Base-by-base conservation (phyloP, 1,140 invertebrate species). In the Neomicropteryx cornuta region DNA sequence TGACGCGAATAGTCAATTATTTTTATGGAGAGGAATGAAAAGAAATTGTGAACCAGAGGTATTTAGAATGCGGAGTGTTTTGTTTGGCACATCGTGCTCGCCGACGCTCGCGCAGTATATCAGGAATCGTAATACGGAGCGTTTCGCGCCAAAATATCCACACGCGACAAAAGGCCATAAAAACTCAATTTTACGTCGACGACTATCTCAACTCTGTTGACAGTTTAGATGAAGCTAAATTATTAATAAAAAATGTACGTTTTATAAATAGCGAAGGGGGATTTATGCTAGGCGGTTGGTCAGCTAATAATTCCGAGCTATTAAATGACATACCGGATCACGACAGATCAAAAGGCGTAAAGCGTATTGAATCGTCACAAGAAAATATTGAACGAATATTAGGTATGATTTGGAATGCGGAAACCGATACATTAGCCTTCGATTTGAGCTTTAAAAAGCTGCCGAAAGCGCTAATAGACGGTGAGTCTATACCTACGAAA, bases 21-120 rank as follows among this genome's bases (percentile, higher is more conserved):
- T 27, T 13, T 13, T 27, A 27, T 27, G 23, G 23, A 8, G 23
- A 8, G 13, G 8, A 8, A 8, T 13, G 23, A 27, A 13, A 27
- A 27, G 13, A 8, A 8, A 27, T 8, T 8, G 23, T 27, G 8
- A 10, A 19, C 5, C 10, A 22, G 10, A 18, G 17, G 18, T 5
- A 6, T 35, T 5, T 19, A 8, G 6, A 11, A 10, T 35, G 19
- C 6, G 5, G 5, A 18, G 14, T 3, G 33, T 45, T 29, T 42
- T 19, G 4, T 45, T 45, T 36, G 44, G 44, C 21, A 36, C 40
- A 4, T 35, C 11, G 13, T 43, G 44, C 19, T 44, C 44, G 11
- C 41, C 44, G n/a, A n/a, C 17, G n/a, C 28, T 14, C 11, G 43
- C 44, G 10, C 44, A 45, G 22, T 44, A 27, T 24, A 28, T 45